Percentiles rank a stretch among this genome's conserved stretches.
These are phyloP conservation scores for Esperia sulphurella DNA, from an alignment of 2,888 invertebrate genomes.

Conservation along the genomic window DNA sequence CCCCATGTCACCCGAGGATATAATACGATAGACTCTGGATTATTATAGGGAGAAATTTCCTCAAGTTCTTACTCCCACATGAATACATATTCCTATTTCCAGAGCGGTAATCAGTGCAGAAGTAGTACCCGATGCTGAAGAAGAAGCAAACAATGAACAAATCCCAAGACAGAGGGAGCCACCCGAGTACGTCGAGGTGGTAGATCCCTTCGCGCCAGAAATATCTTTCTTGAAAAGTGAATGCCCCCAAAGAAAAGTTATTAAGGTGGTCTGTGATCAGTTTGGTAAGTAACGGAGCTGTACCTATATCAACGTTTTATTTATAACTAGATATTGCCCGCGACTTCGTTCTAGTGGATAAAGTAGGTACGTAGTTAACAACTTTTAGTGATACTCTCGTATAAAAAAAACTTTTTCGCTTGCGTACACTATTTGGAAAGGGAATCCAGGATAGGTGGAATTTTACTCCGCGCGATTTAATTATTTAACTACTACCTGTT, in stretches of 20 bases:
- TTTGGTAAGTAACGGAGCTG: conserved; percentile 84
- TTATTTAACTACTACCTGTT: too few relatives aligned
- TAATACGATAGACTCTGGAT: too few relatives aligned
- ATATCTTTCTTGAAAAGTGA: conserved; percentile 89
- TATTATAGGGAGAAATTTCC: too few relatives aligned
- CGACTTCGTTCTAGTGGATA: too few relatives aligned
- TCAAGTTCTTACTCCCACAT: not conserved
- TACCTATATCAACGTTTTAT: not conserved
- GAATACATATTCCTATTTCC: conserved; percentile 22
- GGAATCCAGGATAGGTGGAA: too few relatives aligned
- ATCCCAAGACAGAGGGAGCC: conserved; percentile 49
- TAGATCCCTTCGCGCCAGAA: conserved; percentile 89
- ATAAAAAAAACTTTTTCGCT: too few relatives aligned
- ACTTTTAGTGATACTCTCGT: too few relatives aligned
- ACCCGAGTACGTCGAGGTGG: conserved; percentile 87
- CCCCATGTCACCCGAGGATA: too few relatives aligned
- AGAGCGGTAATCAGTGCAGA: conserved; percentile 86
- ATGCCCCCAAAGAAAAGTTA: conserved; percentile 87
- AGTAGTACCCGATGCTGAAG: conserved; percentile 82
- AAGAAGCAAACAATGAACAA: conserved; percentile 79
- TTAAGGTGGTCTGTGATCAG: conserved; percentile 88
- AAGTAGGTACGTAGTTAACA: too few relatives aligned
- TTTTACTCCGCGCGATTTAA: too few relatives aligned
- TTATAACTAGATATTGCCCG: too few relatives aligned
- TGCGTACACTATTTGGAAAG: too few relatives aligned